A percentile compares a stretch with the other conserved stretches of the same genome.
Conservation (phyloP, 2,797 vertebrate species). For the Ambastaia sidthimunki region DNA sequence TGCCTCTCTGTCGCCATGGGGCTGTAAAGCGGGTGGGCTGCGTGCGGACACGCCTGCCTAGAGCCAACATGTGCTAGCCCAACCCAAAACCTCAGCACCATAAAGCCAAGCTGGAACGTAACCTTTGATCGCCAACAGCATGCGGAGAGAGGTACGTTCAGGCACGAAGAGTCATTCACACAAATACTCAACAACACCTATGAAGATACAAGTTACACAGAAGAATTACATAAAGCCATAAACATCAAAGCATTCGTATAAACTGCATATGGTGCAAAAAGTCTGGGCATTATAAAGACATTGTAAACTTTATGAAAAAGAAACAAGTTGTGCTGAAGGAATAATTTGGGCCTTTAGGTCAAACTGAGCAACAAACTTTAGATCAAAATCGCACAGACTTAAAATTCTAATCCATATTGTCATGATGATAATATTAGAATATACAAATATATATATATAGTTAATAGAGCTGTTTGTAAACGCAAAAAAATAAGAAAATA, state of each 20-base stretch:
- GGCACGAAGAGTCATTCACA: conserved; percentile 53
- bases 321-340: neutral
- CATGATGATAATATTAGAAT: too few species aligned
- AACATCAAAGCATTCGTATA: conserved; percentile 36
- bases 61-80: conserved; percentile 56
- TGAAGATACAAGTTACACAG: conserved; percentile 9
- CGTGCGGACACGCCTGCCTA: conserved; percentile 64
- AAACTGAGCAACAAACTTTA: neutral
- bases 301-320: conserved; percentile 1
- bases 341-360: neutral
- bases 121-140: conserved; percentile 76
- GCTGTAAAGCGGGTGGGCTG: conserved; percentile 54
- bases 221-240: conserved; percentile 24
- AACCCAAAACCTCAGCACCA: conserved; percentile 62
- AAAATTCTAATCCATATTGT: too few species aligned
- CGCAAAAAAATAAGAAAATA: too few species aligned
- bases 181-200: conserved; percentile 17
- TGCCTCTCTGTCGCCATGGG: conserved; percentile 58
- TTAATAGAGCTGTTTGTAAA: neutral
- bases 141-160: conserved; percentile 36
- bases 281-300: neutral
- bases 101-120: conserved; percentile 79
- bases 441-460: too few species aligned
- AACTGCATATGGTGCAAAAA: conserved; percentile 8
- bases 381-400: neutral